A percentile compares a stretch with the other conserved stretches of the same genome.
phyloP scores from a whole-genome alignment of 2,113 vertebrate species.

The Herpetotheres cachinnans region DNA sequence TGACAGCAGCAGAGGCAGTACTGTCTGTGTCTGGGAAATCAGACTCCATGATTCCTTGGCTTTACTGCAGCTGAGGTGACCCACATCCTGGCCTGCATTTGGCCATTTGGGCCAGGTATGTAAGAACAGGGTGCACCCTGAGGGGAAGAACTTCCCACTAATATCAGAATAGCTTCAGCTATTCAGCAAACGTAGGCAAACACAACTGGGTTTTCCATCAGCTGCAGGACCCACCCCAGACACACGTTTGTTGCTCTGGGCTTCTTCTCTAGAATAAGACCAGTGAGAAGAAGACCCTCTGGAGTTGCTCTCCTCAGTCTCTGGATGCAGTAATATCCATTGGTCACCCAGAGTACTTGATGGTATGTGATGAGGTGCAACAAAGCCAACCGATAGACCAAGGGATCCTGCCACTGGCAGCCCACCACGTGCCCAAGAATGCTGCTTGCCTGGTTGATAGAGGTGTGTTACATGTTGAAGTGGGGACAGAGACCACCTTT shows the following conservation, averaged over 20 bases:
- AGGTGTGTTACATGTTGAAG: not conserved
- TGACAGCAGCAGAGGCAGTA: not conserved
- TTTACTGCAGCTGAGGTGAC: not conserved
- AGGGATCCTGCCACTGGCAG: not conserved
- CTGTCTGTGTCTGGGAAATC: not conserved
- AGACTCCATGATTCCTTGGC: not conserved
- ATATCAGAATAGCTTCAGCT: not conserved
- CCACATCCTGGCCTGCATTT: not conserved
- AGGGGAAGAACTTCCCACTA: not conserved
- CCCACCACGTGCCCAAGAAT: too few relatives aligned
- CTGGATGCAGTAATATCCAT: not conserved
- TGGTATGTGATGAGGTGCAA: not conserved
- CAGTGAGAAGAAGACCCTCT: not conserved
- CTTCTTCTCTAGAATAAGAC: not conserved
- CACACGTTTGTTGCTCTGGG: not conserved
- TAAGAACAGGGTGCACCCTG: not conserved
- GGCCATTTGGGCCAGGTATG: not conserved
- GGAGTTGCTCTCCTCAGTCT: not conserved
- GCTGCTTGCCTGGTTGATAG: not conserved
- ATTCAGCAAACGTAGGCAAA: not conserved
- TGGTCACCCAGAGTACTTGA: not conserved
- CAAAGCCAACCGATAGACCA: not conserved
- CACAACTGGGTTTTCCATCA: not conserved
- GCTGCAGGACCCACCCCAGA: not conserved
- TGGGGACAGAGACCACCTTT: not conserved